A percentile compares a stretch with the other conserved stretches of the same genome.
phyloP scores from a whole-genome alignment of 2,113 vertebrate genomes.

The Chaetops frenatus region DNA sequence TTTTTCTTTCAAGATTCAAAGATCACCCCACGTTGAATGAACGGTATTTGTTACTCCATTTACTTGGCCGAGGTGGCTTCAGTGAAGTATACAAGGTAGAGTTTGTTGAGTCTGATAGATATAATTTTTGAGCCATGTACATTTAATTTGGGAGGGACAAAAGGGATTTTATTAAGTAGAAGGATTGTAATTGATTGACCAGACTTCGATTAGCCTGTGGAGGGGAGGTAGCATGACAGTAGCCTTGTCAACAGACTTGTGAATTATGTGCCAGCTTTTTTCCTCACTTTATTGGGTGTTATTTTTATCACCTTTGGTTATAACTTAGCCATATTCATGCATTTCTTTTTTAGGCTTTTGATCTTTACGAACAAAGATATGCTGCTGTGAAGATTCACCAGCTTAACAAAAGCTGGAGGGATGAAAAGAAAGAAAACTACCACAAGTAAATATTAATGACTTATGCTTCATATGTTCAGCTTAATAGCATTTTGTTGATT shows the following conservation, averaged over 20 bases:
- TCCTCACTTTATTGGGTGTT: neutral
- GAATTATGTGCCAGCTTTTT: neutral
- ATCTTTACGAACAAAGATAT: constrained; percentile 97
- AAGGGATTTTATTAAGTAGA: neutral
- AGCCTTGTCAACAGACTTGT: neutral
- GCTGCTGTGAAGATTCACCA: constrained; percentile 99
- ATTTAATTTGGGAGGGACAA: neutral
- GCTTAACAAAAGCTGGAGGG: constrained; percentile 99
- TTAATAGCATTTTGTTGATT: constrained; percentile 6
- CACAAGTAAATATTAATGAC: constrained; percentile 86
- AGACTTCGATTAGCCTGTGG: neutral
- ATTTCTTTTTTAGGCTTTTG: constrained; percentile 86
- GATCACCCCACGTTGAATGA: constrained; percentile 98
- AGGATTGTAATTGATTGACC: neutral
- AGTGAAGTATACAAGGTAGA: constrained; percentile 99
- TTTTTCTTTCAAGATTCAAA: constrained; percentile 84
- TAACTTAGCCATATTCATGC: constrained; percentile 4
- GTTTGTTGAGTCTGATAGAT: neutral
- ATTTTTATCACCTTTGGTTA: neutral
- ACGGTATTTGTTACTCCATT: constrained; percentile 93
- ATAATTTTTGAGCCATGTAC: neutral
- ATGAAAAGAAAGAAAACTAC: constrained; percentile 99
- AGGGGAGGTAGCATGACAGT: neutral
- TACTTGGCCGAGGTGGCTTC: constrained; percentile 96
- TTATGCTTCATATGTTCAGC: constrained; percentile 12